Base-by-base conservation (phyloP, 2,888 invertebrate species). In the Diarsia dahlii region DNA sequence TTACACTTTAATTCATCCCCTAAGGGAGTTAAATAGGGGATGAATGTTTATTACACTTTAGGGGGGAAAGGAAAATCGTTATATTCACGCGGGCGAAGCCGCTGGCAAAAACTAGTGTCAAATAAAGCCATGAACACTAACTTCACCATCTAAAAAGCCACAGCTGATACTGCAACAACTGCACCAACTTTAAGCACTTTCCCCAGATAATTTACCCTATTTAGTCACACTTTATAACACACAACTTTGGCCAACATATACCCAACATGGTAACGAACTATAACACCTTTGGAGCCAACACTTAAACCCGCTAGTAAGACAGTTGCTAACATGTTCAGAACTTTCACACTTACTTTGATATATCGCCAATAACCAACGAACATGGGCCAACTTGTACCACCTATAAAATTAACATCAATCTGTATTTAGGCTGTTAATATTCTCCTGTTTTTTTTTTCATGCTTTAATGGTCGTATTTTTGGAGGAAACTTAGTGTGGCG, bases 291-390 rank as follows among this genome's bases (percentile, higher is more conserved):
- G 34, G 12, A 73, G 60, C 83, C 74, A 75, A 82, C 62, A 83
- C 84, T 84, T 83, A 82, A 74, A 71, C 74, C 83, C 68, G 71
- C 84, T 78, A 68, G 79, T 86, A 84, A 84, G 86, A 86, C 78
- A 86, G 86, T 85, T 86, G 71, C 71, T 82, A 78, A 78, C 86
- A 78, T 84, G 78, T 68, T 67, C 23, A 58, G 39, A 93, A 93
- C 89, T 93, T 93, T 84, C 82, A 87, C 90, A 90, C 91, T 94
- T 92, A 89, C 81, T 84, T 88, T 91, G 91, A 93, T 91, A 90
- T 92, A 93, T 89, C 85, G 87, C 89, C 88, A 74, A 88, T 86
- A 88, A 82, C 76, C 74, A 77, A 74, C 74, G 78, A 48, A 90
- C 81, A 88, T 85, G 70, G 77, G n/a, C 78, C 74, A 80, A 84